Percentiles rank a stretch among this genome's conserved stretches.
Evolutionary conservation across 2,888 invertebrate species (phyloP).

Genomic region (Lamproptera curius): DNA sequence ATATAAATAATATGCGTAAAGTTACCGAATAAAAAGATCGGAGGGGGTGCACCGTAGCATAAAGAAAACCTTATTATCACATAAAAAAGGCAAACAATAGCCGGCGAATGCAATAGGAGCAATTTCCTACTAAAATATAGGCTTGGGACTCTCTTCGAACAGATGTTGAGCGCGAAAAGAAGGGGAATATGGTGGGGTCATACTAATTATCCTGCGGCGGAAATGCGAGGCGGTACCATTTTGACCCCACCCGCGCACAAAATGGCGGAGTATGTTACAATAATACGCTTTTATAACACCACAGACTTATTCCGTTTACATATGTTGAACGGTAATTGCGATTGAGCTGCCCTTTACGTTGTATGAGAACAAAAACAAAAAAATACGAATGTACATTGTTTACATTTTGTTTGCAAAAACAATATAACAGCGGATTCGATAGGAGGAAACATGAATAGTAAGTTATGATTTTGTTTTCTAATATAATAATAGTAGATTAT

Average conservation of each 20-base stretch:
- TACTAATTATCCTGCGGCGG: slow-evolving; percentile 73
- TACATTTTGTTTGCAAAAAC: not conserved
- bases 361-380: not conserved
- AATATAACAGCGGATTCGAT: too few species aligned
- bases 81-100: slow-evolving; percentile 2
- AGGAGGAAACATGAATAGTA: too few species aligned
- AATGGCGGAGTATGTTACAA: slow-evolving; percentile 71
- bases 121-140: slow-evolving; percentile 8
- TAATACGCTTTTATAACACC: slow-evolving; percentile 57
- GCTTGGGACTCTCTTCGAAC: slow-evolving; percentile 24
- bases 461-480: too few species aligned
- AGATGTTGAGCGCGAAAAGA: slow-evolving; percentile 49
- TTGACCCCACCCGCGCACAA: slow-evolving; percentile 74
- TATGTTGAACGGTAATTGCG: slow-evolving; percentile 38
- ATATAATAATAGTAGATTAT: too few species aligned
- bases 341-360: slow-evolving; percentile 16
- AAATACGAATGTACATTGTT: not conserved
- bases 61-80: not conserved
- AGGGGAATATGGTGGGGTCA: slow-evolving; percentile 69
- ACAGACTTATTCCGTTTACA: slow-evolving; percentile 46
- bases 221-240: slow-evolving; percentile 71
- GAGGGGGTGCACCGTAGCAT: too few species aligned
- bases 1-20: too few species aligned
- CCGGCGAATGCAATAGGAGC: not conserved
- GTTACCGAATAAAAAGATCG: too few species aligned